phyloP scores from a whole-genome alignment of 2,888 invertebrate species.

The Tenthredo scrophulariae region DNA sequence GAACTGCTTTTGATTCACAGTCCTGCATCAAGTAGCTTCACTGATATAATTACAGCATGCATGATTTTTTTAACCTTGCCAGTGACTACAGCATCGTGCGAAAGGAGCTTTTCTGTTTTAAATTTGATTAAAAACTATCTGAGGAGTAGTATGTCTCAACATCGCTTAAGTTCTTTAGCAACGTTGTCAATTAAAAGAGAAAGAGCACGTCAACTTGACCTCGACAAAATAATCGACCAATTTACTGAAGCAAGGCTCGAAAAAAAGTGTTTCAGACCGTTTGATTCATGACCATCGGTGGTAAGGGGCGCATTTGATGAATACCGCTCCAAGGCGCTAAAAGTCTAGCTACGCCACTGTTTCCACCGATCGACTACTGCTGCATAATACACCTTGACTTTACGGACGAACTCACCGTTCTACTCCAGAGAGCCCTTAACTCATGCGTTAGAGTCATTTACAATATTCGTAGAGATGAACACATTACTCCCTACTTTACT shows the following conservation, averaged over 20 bases:
- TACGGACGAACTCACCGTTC: too few species aligned
- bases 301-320: conserved; percentile 7
- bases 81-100: conserved; percentile 23
- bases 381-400: too few species aligned
- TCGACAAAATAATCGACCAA: conserved; percentile 17
- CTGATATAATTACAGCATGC: neutral
- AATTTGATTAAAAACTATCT: neutral
- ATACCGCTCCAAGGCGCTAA: neutral
- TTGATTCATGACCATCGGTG: neutral
- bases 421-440: too few species aligned
- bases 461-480: too few species aligned
- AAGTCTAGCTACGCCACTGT: conserved; percentile 12
- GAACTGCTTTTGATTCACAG: too few species aligned
- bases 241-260: conserved; percentile 5
- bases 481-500: too few species aligned
- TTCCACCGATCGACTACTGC: too few species aligned
- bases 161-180: conserved; percentile 11
- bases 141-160: conserved; percentile 15
- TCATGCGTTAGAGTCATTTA: too few species aligned
- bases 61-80: conserved; percentile 6
- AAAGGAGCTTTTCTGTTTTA: neutral
- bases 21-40: too few species aligned
- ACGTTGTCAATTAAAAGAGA: neutral
- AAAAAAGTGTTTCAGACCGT: neutral
- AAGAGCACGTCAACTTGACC: neutral